Evolutionary conservation across 2,888 invertebrate genomes (phyloP).

Genomic region (Oegoconia quadripuncta): DNA sequence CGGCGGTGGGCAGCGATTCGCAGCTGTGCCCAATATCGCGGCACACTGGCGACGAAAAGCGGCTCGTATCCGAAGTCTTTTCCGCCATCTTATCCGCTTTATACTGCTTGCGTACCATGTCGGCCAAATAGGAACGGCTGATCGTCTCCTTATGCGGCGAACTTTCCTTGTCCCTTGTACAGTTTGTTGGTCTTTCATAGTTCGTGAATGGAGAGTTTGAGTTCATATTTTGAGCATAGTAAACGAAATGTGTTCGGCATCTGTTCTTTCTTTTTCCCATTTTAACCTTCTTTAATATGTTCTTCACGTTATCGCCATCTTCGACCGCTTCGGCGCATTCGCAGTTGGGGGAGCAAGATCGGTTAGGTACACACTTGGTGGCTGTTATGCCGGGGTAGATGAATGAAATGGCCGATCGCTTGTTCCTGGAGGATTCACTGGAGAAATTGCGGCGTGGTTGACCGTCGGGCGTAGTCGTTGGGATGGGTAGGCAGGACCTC

Average conservation of each 20-base stretch:
- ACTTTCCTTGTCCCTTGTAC: background rate
- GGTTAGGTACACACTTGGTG: background rate
- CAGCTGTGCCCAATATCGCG: slow-evolving; percentile 31
- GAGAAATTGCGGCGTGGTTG: background rate
- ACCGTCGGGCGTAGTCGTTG: too few species aligned
- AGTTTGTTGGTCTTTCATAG: slow-evolving; percentile 1
- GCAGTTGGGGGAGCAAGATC: background rate
- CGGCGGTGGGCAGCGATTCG: slow-evolving; percentile 2
- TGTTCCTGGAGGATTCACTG: background rate
- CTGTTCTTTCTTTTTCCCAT: slow-evolving; percentile 28
- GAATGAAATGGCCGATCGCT: background rate
- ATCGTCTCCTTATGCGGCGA: slow-evolving; percentile 7
- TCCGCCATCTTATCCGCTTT: slow-evolving; percentile 30
- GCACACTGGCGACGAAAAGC: slow-evolving; percentile 55
- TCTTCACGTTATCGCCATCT: background rate
- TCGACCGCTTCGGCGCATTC: too few species aligned
- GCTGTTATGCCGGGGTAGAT: background rate
- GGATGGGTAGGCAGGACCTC: too few species aligned
- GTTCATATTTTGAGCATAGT: slow-evolving; percentile 39
- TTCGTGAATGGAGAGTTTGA: slow-evolving; percentile 28
- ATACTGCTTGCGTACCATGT: slow-evolving; percentile 49
- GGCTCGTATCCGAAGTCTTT: slow-evolving; percentile 38
- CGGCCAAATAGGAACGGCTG: slow-evolving; percentile 32
- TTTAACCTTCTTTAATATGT: slow-evolving; percentile 22
- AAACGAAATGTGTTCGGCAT: slow-evolving; percentile 35